A percentile compares a stretch with the other conserved stretches of the same genome.
phyloP scores from a whole-genome alignment of 1,140 invertebrate genomes.

The Drosophila takahashii region DNA sequence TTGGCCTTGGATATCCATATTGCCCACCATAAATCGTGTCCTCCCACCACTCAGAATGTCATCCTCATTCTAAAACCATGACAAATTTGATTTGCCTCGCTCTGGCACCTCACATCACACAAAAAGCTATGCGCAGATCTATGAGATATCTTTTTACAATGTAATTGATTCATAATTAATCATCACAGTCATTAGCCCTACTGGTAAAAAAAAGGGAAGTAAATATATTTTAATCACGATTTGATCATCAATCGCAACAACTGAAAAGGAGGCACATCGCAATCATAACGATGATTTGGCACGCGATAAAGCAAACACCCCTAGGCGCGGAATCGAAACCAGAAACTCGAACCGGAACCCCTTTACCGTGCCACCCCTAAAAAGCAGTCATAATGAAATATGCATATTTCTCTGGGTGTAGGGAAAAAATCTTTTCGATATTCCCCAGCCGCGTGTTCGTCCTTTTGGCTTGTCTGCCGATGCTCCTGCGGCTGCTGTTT shows the following conservation, averaged over 20 bases:
- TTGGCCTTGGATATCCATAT: conserved; percentile 16
- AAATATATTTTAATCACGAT: conserved; percentile 83
- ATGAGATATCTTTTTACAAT: conserved; percentile 58
- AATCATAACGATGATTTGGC: conserved; percentile 83
- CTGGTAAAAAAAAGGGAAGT: conserved; percentile 46
- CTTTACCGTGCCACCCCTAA: conserved; percentile 30
- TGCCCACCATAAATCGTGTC: conserved; percentile 23
- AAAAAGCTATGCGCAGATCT: conserved; percentile 11
- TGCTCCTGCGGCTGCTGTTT: conserved; percentile 27
- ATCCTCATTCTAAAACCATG: conserved; percentile 35
- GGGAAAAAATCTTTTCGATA: conserved; percentile 33
- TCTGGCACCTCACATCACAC: conserved; percentile 25
- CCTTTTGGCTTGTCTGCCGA: conserved; percentile 41
- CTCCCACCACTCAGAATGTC: neutral
- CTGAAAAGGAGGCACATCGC: conserved; percentile 28
- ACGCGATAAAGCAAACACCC: conserved; percentile 80
- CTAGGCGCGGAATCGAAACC: conserved; percentile 19
- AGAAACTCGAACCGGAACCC: conserved; percentile 29
- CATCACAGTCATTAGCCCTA: conserved; percentile 70
- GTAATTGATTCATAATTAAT: conserved; percentile 84
- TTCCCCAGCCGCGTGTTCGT: conserved; percentile 28
- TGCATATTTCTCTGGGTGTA: conserved; percentile 41
- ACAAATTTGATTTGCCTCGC: conserved; percentile 59
- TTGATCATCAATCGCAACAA: conserved; percentile 74
- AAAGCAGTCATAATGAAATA: conserved; percentile 75